Evolutionary conservation across 2,888 invertebrate genomes (phyloP), one percentile per base, ranked within the genome.

Genomic region (Eilema depressum): DNA sequence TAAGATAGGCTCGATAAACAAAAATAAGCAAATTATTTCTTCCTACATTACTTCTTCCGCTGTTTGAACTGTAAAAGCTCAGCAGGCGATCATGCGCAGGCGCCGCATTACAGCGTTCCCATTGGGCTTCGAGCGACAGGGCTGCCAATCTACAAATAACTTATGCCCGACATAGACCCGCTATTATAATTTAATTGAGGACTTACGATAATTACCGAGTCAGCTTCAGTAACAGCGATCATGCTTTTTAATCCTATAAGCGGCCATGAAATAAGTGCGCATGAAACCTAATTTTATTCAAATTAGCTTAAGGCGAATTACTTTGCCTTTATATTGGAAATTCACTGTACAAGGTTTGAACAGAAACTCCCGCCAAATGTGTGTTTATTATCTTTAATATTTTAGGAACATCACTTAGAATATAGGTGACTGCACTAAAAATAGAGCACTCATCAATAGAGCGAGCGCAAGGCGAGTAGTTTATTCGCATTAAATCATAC

Each of bases 401-500:
- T 75, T 80, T 81, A 76, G 68, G 73, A 71, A 69, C 71, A 78
- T 75, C 77, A 81, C 68, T 77, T 83, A 78, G 75, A 86, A 88
- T 87, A 82, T 89, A 86, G 87, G 89, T 88, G 89, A 89, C 82
- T 85, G 85, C 81, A 85, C 87, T 89, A 91, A 92, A 92, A 92
- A 91, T 91, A 89, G 89, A 90, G 88, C 91, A 92, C 91, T 92
- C 92, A 93, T 95, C 93, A 93, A 91, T 92, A 91, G 90, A 90
- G 89, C 89, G 88, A 90, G 90, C 87, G 89, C 89, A 88, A 91
- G 85, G 89, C 91, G 89, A 93, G 93, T 95, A 93, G 94, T 95
- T 94, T 94, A 94, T 95, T 95, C 95, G 91, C 93, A 93, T 95
- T 95, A 95, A 95, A 95, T 95, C 95, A 95, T 92, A 91, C 92